phyloP scores from a whole-genome alignment of 2,113 vertebrate species.

The Macroglossus sobrinus region DNA sequence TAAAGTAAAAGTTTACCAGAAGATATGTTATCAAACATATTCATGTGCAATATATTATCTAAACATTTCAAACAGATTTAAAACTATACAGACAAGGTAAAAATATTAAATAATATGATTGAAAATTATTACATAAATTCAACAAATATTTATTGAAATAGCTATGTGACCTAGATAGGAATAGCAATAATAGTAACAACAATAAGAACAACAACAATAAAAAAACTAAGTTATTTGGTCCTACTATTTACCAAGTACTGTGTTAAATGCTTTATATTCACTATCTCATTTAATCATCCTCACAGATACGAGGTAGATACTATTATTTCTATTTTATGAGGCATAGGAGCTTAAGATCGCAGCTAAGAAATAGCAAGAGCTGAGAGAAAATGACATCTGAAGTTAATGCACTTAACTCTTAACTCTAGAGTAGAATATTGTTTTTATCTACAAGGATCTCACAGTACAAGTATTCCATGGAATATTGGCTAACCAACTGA shows the following conservation, averaged over 20 bases:
- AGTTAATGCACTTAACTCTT: neutral
- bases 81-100: neutral
- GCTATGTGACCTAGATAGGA: neutral
- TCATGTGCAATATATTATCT: neutral
- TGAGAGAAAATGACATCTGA: neutral
- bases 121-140: neutral
- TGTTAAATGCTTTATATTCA: neutral
- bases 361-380: neutral
- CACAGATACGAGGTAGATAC: neutral
- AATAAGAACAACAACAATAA: neutral
- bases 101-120: neutral
- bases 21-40: neutral
- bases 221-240: neutral
- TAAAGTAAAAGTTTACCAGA: neutral
- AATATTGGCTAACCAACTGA: neutral
- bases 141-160: slow-evolving; percentile 10
- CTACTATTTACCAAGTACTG: neutral
- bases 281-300: neutral
- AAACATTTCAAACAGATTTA: slow-evolving; percentile 9
- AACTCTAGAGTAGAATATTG: neutral
- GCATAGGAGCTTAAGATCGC: neutral
- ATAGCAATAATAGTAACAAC: neutral
- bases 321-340: neutral
- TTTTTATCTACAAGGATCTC: neutral
- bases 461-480: neutral